Percentiles rank a stretch among this genome's conserved stretches.
Conservation (phyloP, 2,888 invertebrate species). For the Heliconius ethilla region DNA sequence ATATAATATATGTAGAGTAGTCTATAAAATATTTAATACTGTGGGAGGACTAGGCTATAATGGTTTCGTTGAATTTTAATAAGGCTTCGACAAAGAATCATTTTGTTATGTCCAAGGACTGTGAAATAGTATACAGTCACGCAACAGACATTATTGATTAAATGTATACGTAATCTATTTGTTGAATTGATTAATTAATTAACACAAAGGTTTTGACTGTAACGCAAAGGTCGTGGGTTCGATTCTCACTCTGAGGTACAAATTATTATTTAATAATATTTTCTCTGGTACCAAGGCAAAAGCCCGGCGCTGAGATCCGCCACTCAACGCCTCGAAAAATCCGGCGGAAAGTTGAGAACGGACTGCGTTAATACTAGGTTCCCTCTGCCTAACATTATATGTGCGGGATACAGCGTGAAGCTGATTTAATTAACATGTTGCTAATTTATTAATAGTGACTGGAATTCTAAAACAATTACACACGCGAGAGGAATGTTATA, state of each 20-base stretch:
- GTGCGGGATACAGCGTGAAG: too few species aligned
- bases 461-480: background rate
- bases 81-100: slow-evolving; percentile 37
- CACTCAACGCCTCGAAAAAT: background rate
- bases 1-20: background rate
- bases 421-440: background rate
- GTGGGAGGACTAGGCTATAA: slow-evolving; percentile 40
- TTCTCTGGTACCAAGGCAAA: too few species aligned
- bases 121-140: slow-evolving; percentile 34
- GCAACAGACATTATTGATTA: slow-evolving; percentile 35
- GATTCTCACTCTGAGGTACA: background rate
- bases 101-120: slow-evolving; percentile 41
- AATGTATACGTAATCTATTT: slow-evolving; percentile 22
- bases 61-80: slow-evolving; percentile 39
- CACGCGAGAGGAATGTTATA: background rate
- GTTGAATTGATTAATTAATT: background rate
- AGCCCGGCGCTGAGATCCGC: background rate
- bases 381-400: too few species aligned
- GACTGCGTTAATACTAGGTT: too few species aligned
- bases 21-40: slow-evolving; percentile 28
- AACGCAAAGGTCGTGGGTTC: background rate
- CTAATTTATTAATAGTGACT: background rate
- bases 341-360: too few species aligned
- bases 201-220: background rate
- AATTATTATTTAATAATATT: background rate